Conservation (phyloP, 2,113 vertebrate species). For the Mus pahari region DNA sequence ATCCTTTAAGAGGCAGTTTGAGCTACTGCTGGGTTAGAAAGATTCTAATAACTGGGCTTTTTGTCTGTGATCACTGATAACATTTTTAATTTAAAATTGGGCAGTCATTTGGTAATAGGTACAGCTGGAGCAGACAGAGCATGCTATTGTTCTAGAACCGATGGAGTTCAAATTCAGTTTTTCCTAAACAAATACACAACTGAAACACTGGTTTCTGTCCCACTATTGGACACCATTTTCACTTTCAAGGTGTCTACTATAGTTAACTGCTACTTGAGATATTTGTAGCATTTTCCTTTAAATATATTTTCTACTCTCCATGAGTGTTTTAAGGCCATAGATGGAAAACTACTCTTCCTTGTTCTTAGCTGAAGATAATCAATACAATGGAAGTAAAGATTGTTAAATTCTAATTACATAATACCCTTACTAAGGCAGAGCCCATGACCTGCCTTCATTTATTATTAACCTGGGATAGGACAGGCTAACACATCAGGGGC, state of each 20-base stretch:
- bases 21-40: conserved; percentile 20
- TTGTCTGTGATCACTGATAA: conserved; percentile 61
- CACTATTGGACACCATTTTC: neutral
- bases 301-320: neutral
- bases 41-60: conserved; percentile 45
- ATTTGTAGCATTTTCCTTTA: neutral
- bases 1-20: conserved; percentile 38
- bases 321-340: neutral
- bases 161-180: neutral
- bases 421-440: neutral
- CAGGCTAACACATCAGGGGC: neutral
- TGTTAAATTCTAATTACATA: neutral
- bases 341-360: conserved; percentile 1
- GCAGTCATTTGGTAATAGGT: neutral
- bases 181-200: neutral
- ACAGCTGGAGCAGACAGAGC: neutral
- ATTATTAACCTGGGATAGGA: neutral
- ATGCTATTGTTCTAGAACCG: conserved; percentile 12
- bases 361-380: conserved; percentile 9
- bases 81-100: conserved; percentile 65
- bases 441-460: neutral
- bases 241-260: neutral
- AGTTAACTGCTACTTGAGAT: neutral
- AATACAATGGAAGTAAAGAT: conserved; percentile 29
- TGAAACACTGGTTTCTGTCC: neutral